Conservation (phyloP, 2,797 vertebrate species). For the Enteromius unitaeniatus region DNA sequence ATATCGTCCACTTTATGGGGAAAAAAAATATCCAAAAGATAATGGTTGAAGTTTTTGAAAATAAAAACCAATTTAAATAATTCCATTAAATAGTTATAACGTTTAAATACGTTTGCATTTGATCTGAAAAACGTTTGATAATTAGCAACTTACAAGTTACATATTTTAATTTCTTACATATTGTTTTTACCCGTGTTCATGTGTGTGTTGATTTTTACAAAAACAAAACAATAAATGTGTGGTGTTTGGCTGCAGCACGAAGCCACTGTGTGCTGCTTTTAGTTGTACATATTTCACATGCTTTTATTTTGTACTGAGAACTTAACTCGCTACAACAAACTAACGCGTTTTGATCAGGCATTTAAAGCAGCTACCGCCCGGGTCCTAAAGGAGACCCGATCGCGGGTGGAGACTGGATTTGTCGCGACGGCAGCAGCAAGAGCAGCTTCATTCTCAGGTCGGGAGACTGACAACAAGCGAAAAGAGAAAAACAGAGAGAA, state of each 20-base stretch:
- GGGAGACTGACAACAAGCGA: conserved; percentile 69
- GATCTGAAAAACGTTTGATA: no score
- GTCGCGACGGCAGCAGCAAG: conserved; percentile 54
- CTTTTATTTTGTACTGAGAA: not conserved
- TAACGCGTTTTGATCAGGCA: not conserved
- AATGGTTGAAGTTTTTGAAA: no score
- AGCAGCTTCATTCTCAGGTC: conserved; percentile 76
- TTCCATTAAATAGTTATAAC: no score
- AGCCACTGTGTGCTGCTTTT: not conserved
- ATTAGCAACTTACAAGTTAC: no score
- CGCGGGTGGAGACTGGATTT: conserved; percentile 6
- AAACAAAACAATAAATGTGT: not conserved
- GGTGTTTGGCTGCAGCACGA: not conserved
- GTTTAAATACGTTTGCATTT: no score
- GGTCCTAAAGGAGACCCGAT: not conserved
- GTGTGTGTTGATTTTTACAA: no score
- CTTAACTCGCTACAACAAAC: not conserved
- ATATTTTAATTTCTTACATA: no score
- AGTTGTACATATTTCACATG: not conserved
- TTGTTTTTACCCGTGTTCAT: no score
- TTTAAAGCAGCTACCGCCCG: not conserved
- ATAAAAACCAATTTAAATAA: no score
- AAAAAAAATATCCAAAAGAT: no score
- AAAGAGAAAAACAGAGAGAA: conserved; percentile 72
- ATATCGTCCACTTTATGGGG: no score